These are phyloP conservation scores for Drepanosiphum platanoidis DNA, from an alignment of 2,888 invertebrate species.

Conservation along the genomic window DNA sequence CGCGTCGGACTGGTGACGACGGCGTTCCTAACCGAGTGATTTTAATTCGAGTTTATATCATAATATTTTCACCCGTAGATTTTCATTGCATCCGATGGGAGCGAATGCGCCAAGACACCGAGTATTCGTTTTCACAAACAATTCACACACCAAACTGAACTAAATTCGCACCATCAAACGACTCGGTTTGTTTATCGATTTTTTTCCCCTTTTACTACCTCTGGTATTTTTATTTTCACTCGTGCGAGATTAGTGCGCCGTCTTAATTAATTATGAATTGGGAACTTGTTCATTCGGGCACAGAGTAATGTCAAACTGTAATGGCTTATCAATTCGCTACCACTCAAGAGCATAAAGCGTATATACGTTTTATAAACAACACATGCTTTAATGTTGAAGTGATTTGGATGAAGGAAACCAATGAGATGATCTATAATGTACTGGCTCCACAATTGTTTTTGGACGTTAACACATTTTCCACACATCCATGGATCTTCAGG, in stretches of 20 bases:
- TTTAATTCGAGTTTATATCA: too few species aligned
- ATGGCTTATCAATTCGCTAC: background rate
- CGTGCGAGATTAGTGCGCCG: background rate
- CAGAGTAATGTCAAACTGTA: background rate
- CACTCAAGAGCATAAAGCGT: slow-evolving; percentile 35
- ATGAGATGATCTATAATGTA: slow-evolving; percentile 61
- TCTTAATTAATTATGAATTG: too few species aligned
- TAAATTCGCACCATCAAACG: too few species aligned
- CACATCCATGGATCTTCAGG: slow-evolving; percentile 64
- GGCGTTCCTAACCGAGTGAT: too few species aligned
- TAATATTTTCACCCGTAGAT: too few species aligned
- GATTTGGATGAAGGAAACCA: slow-evolving; percentile 63
- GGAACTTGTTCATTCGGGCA: background rate
- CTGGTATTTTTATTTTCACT: background rate
- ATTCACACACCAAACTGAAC: too few species aligned
- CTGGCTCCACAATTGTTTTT: slow-evolving; percentile 62
- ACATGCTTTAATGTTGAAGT: slow-evolving; percentile 60
- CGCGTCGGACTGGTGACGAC: too few species aligned
- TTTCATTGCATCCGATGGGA: too few species aligned
- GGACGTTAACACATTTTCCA: slow-evolving; percentile 64
- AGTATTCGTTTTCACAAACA: too few species aligned
- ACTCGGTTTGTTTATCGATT: too few species aligned
- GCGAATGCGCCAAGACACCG: too few species aligned
- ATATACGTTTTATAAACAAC: slow-evolving; percentile 63
- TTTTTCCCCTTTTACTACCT: background rate